These are phyloP conservation scores for Crioceris asparagi DNA, from an alignment of 2,888 invertebrate species.

Conservation along the genomic window DNA sequence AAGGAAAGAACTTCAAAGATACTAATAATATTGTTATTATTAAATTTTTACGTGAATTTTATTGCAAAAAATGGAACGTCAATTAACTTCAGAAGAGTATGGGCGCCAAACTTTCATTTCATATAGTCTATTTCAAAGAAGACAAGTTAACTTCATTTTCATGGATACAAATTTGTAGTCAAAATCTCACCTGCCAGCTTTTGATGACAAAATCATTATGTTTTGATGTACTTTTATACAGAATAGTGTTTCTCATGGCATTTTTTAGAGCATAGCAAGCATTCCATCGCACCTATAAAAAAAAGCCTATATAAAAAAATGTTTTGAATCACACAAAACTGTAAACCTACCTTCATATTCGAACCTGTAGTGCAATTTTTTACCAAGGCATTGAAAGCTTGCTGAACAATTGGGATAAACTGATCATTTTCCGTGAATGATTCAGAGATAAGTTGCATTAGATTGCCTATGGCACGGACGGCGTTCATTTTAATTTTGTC, in stretches of 20 bases:
- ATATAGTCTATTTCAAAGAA: too few species aligned
- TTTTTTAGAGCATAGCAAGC: slow-evolving; percentile 81
- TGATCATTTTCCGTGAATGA: slow-evolving; percentile 41
- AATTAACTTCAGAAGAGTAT: too few species aligned
- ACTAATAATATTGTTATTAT: too few species aligned
- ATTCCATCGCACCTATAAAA: slow-evolving; percentile 69
- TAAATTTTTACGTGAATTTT: too few species aligned
- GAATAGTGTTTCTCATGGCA: slow-evolving; percentile 53
- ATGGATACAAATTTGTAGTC: too few species aligned
- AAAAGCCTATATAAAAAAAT: neutral
- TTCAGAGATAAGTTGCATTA: slow-evolving; percentile 53
- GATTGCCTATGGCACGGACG: slow-evolving; percentile 70
- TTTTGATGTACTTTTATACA: slow-evolving; percentile 34
- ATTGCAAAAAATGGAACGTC: too few species aligned
- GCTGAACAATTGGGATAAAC: slow-evolving; percentile 45
- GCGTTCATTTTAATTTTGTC: slow-evolving; percentile 78
- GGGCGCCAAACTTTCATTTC: too few species aligned
- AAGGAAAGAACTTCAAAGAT: too few species aligned
- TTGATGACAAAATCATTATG: slow-evolving; percentile 6
- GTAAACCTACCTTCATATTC: slow-evolving; percentile 76
- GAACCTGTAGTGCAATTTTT: slow-evolving; percentile 58
- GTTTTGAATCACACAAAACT: too few species aligned
- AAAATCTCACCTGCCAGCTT: slow-evolving; percentile 43
- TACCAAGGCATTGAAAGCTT: slow-evolving; percentile 55
- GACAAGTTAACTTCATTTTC: too few species aligned